Evolutionary conservation across 2,797 vertebrate species (phyloP), one percentile per base, ranked within the genome.

Genomic region (Scolopax bukidnonensis): DNA sequence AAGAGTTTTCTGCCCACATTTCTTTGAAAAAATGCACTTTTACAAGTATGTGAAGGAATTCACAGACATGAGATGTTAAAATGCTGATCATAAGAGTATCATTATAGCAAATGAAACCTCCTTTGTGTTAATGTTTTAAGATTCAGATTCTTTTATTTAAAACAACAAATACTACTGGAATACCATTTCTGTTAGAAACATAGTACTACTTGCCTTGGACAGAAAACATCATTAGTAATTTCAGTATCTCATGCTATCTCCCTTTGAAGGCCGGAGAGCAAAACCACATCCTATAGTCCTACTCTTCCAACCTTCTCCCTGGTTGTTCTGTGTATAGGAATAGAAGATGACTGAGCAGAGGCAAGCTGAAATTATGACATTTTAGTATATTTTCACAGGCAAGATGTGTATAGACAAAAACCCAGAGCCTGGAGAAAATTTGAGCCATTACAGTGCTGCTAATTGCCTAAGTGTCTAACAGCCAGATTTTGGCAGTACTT

Each of bases 251-350:
- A 10, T 30, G 63, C 48, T n/a, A 0, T 18, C 16, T 70, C 18
- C 38, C 1, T 5, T n/a, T 56, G 47, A 48, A 85, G 38, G 30
- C 20, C 33, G 33, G 10, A 0, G 0, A 64, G 30, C 32, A 43
- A 68, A 76, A 68, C 16, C 1, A 4, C 25, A 28, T 38, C 32
- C 38, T 40, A 20, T 28, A 23, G 33, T 6, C 12, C 20, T 20
- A 18, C 2, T 67, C 30, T 78, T 76, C 32, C 24, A 12, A 14
- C 5, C 5, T 84, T 40, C 45, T 74, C 32, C 40, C 13, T 0
- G 1, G 4, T 18, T 38, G 36, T 51, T 80, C 32, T n/a, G 12
- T 17, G 45, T 12, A n/a, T 40, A 47, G 19, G 36, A 68, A 27
- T 2, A 10, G 43, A 32, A 45, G 38, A 15, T 17, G 59, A 3